Conservation (phyloP, 2,797 vertebrate species). For the Moxostoma hubbsi region DNA sequence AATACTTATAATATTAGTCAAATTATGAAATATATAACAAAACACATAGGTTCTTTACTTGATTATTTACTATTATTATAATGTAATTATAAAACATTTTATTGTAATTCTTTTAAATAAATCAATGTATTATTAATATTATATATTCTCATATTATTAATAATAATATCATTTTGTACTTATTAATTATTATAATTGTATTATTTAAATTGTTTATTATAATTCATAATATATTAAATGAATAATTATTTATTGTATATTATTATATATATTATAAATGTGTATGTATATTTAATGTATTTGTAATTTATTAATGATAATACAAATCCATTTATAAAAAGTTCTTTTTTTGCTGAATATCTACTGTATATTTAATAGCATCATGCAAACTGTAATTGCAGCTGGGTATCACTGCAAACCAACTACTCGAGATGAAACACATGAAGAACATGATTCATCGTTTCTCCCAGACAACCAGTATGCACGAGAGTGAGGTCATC, state of each 20-base stretch:
- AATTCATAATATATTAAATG: too few relatives aligned
- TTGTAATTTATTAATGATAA: too few relatives aligned
- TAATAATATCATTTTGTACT: not conserved
- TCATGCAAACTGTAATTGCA: not conserved
- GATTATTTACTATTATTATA: too few relatives aligned
- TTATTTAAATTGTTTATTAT: not conserved
- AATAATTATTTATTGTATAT: too few relatives aligned
- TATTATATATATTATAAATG: too few relatives aligned
- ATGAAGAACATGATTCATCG: not conserved
- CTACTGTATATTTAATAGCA: not conserved
- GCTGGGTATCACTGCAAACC: not conserved
- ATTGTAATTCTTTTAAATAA: not conserved
- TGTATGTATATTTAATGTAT: too few relatives aligned
- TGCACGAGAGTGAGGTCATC: slow-evolving; percentile 30
- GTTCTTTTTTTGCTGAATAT: too few relatives aligned
- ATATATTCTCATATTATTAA: not conserved
- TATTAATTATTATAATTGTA: not conserved
- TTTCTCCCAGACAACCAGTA: not conserved
- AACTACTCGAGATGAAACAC: too few relatives aligned
- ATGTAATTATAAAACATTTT: not conserved
- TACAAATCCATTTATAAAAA: too few relatives aligned
- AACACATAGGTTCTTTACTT: too few relatives aligned
- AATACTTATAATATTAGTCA: too few relatives aligned
- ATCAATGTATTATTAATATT: not conserved
- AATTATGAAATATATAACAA: too few relatives aligned